Conservation (phyloP, 1,140 invertebrate species). For the Melipona quadrifasciata region DNA sequence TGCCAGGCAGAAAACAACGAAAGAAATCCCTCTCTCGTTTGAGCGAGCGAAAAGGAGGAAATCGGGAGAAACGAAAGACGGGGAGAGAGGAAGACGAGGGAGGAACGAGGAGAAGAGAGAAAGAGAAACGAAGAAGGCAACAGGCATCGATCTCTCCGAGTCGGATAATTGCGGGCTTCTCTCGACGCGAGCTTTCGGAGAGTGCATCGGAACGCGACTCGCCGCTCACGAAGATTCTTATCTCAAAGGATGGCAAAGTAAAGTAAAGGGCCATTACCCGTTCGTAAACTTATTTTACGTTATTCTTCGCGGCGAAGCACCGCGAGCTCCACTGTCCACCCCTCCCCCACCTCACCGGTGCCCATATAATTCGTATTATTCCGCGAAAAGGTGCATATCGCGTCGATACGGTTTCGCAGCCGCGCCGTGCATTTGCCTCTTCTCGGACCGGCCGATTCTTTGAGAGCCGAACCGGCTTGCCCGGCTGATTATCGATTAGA, state of each 20-base stretch:
- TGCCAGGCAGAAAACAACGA: not conserved
- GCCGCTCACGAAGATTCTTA: conserved; percentile 37
- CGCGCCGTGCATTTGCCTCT: no score
- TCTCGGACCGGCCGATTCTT: not conserved
- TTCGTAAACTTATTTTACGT: conserved; percentile 47
- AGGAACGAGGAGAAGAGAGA: not conserved
- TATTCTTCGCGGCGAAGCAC: conserved; percentile 16
- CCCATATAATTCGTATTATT: conserved; percentile 28
- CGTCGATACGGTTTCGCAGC: conserved; percentile 6
- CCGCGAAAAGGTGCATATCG: conserved; percentile 5
- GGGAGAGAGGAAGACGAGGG: not conserved
- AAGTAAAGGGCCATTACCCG: conserved; percentile 34
- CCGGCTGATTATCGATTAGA: conserved; percentile 1
- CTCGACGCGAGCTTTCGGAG: conserved; percentile 36
- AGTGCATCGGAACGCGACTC: conserved; percentile 37
- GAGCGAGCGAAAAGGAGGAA: not conserved
- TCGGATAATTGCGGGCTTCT: conserved; percentile 43
- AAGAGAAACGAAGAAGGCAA: not conserved
- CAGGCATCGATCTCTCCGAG: conserved; percentile 29
- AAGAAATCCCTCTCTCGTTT: not conserved
- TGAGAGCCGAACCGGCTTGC: not conserved
- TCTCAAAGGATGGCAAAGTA: conserved; percentile 42
- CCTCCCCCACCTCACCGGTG: not conserved
- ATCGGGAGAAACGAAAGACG: no score
- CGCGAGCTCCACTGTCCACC: not conserved